Conservation (phyloP, 2,888 invertebrate species). For the Cactoblastis cactorum region DNA sequence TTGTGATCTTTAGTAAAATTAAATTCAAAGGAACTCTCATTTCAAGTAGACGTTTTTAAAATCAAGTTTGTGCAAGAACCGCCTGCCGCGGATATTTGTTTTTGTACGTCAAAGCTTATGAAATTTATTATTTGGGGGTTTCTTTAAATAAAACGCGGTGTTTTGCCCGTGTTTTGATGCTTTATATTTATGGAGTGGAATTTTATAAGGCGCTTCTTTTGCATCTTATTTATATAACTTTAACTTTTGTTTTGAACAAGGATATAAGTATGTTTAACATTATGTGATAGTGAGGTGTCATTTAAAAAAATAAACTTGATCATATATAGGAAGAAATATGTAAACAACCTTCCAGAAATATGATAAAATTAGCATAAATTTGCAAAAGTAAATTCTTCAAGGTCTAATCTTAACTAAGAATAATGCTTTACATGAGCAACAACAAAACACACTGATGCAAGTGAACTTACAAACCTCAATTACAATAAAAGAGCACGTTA, state of each 20-base stretch:
- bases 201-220: background rate
- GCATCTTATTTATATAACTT: too few species aligned
- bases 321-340: too few species aligned
- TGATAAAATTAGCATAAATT: too few species aligned
- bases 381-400: too few species aligned
- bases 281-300: too few species aligned
- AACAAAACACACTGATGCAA: constrained; percentile 27
- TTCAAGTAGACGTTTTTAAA: constrained; percentile 40
- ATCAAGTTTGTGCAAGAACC: constrained; percentile 24
- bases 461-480: constrained; percentile 61
- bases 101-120: constrained; percentile 10
- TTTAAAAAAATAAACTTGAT: too few species aligned
- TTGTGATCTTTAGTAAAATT: constrained; percentile 66
- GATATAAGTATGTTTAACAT: too few species aligned
- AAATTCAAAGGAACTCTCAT: constrained; percentile 50
- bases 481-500: constrained; percentile 75
- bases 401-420: too few species aligned
- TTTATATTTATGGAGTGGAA: background rate
- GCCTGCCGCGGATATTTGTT: constrained; percentile 17
- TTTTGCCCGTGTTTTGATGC: background rate
- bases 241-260: too few species aligned
- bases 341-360: too few species aligned
- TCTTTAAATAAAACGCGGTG: background rate
- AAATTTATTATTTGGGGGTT: constrained; percentile 13
- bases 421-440: background rate